Conservation (phyloP, 2,888 invertebrate genomes). For the Torymus aiolomorphi region DNA sequence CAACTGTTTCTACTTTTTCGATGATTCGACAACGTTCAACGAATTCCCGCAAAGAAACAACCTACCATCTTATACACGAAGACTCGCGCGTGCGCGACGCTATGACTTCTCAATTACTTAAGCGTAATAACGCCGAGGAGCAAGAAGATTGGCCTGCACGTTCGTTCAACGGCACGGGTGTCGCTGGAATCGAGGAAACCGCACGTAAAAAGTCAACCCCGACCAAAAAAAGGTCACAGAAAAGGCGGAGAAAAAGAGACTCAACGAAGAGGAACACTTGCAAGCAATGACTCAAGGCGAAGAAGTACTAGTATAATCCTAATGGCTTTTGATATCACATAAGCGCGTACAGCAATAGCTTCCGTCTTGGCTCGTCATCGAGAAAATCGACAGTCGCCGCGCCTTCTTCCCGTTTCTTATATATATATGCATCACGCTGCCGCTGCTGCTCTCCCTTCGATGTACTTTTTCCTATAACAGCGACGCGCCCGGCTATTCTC, state of each 20-base stretch:
- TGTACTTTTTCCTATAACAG: too few species aligned
- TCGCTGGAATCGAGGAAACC: constrained; percentile 25
- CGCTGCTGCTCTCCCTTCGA: too few species aligned
- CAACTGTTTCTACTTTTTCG: too few species aligned
- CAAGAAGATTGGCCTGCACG: constrained; percentile 36
- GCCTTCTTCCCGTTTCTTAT: background rate
- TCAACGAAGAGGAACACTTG: background rate
- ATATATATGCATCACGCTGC: too few species aligned
- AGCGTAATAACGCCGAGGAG: constrained; percentile 15
- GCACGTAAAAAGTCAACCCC: constrained; percentile 5
- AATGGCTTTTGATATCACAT: constrained; percentile 40
- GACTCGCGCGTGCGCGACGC: background rate
- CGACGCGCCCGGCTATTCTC: background rate
- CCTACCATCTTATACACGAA: too few species aligned
- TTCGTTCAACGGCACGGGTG: constrained; percentile 28
- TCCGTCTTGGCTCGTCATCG: constrained; percentile 38
- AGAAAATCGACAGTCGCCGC: constrained; percentile 14
- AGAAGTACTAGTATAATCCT: background rate
- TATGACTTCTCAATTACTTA: constrained; percentile 44
- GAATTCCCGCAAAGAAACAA: too few species aligned
- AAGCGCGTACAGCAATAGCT: background rate
- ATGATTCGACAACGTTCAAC: too few species aligned
- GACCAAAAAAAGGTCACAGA: background rate
- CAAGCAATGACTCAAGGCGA: constrained; percentile 31
- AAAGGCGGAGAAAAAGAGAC: background rate